phyloP scores from a whole-genome alignment of 2,888 invertebrate species.

The Ligdia adustata region DNA sequence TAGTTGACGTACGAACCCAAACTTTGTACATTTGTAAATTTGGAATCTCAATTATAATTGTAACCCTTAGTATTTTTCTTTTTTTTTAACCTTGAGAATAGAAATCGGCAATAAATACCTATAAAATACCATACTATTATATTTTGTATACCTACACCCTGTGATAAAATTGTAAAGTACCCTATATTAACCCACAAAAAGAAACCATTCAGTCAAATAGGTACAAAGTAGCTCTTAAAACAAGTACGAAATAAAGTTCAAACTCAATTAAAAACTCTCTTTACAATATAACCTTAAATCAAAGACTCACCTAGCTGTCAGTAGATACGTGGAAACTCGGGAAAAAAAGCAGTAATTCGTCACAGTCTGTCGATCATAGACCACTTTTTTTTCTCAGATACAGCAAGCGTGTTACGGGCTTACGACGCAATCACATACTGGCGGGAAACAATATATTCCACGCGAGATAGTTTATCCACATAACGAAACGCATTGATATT shows the following conservation, averaged over 20 bases:
- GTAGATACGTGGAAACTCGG: conserved; percentile 12
- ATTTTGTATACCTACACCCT: too few relatives aligned
- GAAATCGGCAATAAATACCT: too few relatives aligned
- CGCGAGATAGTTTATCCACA: conserved; percentile 15
- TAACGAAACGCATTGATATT: not conserved
- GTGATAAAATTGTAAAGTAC: too few relatives aligned
- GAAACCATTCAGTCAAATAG: too few relatives aligned
- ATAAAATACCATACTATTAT: too few relatives aligned
- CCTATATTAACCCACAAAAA: not conserved
- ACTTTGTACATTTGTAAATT: too few relatives aligned
- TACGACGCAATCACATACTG: conserved; percentile 31
- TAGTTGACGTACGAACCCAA: too few relatives aligned
- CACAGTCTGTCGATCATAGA: conserved; percentile 22
- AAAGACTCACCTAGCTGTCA: conserved; percentile 21
- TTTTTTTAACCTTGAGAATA: too few relatives aligned
- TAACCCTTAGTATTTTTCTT: too few relatives aligned
- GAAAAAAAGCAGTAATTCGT: conserved; percentile 21
- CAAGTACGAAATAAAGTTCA: conserved; percentile 3
- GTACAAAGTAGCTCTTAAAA: too few relatives aligned
- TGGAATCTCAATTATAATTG: too few relatives aligned
- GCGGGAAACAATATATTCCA: conserved; percentile 28
- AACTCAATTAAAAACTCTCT: conserved; percentile 1
- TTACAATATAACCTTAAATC: not conserved
- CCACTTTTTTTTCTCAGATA: conserved; percentile 16
- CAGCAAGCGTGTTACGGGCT: conserved; percentile 27